A percentile compares a stretch with the other conserved stretches of the same genome.
Conservation (phyloP, 1,140 invertebrate genomes). For the Paraescarpia echinospica region DNA sequence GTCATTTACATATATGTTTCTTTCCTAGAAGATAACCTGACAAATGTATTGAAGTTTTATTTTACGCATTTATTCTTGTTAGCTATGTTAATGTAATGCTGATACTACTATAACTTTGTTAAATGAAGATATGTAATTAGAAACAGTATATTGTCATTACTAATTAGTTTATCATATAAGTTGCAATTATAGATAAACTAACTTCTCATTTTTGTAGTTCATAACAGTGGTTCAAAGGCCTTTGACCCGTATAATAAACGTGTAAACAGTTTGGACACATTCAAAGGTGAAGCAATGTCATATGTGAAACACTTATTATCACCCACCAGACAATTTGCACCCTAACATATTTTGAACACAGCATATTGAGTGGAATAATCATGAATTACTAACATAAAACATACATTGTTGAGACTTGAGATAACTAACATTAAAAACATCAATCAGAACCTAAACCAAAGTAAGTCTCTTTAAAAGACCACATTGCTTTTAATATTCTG, state of each 20-base stretch:
- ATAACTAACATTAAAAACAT: background rate
- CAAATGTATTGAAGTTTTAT: background rate
- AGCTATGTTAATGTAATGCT: background rate
- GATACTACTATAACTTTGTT: background rate
- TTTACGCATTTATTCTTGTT: background rate
- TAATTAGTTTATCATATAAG: background rate
- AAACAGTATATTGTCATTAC: background rate
- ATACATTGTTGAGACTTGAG: background rate
- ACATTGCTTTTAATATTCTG: background rate
- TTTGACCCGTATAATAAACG: background rate
- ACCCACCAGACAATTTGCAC: background rate
- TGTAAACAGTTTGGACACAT: background rate
- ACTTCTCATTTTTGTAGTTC: background rate
- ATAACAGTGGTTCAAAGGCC: slow-evolving; percentile 4
- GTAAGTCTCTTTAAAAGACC: background rate
- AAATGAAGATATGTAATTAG: background rate
- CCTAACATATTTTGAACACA: background rate
- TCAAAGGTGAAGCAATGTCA: background rate
- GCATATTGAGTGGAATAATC: background rate
- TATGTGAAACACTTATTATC: background rate
- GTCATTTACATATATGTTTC: background rate
- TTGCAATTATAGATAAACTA: background rate
- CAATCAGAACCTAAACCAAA: background rate
- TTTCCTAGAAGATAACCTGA: background rate
- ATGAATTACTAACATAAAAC: background rate